Base-by-base conservation (phyloP, 2,888 invertebrate genomes). In the Caenorhabditis angaria region DNA sequence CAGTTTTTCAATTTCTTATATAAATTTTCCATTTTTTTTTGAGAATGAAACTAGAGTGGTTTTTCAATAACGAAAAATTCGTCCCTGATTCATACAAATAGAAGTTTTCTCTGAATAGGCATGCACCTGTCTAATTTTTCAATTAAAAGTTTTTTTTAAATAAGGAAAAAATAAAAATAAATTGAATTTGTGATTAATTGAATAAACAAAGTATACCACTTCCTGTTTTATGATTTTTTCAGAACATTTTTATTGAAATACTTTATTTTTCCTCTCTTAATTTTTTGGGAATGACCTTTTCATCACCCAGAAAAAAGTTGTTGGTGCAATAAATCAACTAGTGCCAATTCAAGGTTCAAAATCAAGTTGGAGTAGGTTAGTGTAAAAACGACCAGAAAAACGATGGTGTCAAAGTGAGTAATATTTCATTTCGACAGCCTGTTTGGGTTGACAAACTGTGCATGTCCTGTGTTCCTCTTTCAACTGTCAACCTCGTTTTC, bases 401-500 rank as follows among this genome's bases (percentile, higher is more conserved):
- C 5, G 12, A 41, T 2, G 14, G 41, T 41, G 41, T 41, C 41
- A 41, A 41, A 41, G 10, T 41, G 41, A 41, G 10, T 41, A 41
- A 41, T 41, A 41, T 41, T 41, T 41, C 41, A 41, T 41, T 41
- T 41, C 8, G 41, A 41, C 41, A 41, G 10, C 41, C 41, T 41
- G 41, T 41, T 14, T 12, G 6, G 10, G 5, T 41, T 41, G 41
- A 41, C 41, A 41, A 41, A 41, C 41, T 41, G 41, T 41, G 41
- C 41, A 41, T 41, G 41, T 41, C 41, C 41, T 41, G 18, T 18
- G 47, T 59, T 47, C 65, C 61, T 55, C 71, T 63, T 71, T 66
- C 71, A 71, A 71, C 71, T 71, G 71, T 71, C 71, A 66, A 53
- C 66, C 71, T 66, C 65, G 25, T 60, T 58, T 60, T n/a, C 22